Conservation (phyloP, 2,888 invertebrate genomes). For the Cremastobaeus sp. region DNA sequence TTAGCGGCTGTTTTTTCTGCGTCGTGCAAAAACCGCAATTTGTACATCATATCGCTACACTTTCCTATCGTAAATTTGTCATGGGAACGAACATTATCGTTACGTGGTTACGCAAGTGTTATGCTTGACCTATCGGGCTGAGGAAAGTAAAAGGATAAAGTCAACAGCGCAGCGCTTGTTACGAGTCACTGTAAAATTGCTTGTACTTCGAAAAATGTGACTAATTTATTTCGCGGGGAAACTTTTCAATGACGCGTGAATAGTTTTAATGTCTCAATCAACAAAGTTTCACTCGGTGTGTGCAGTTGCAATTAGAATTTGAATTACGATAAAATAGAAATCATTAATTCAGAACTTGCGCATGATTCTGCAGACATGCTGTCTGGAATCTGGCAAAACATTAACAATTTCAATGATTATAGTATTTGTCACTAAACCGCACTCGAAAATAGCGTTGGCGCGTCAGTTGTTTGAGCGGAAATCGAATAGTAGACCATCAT, state of each 20-base stretch:
- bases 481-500: no score
- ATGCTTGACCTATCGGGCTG: conserved; percentile 53
- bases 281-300: background rate
- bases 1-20: conserved; percentile 15
- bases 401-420: conserved; percentile 29
- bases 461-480: conserved; percentile 32
- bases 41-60: conserved; percentile 33
- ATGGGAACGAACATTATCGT: conserved; percentile 42
- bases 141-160: conserved; percentile 54
- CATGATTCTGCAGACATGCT: no score
- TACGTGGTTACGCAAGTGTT: conserved; percentile 53
- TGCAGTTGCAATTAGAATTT: no score
- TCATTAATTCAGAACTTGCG: no score
- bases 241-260: background rate
- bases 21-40: conserved; percentile 4
- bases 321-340: no score
- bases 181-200: conserved; percentile 1
- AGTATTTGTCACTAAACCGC: conserved; percentile 16
- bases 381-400: no score
- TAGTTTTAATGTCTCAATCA: background rate
- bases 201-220: background rate
- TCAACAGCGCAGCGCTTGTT: conserved; percentile 8
- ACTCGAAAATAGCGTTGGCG: conserved; percentile 22
- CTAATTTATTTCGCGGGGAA: background rate
- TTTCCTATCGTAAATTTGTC: conserved; percentile 57